These are phyloP conservation scores for Catostylus mosaicus DNA, from an alignment of 30 jellyfish, hydroid and myxozoan species.

Conservation along the genomic window DNA sequence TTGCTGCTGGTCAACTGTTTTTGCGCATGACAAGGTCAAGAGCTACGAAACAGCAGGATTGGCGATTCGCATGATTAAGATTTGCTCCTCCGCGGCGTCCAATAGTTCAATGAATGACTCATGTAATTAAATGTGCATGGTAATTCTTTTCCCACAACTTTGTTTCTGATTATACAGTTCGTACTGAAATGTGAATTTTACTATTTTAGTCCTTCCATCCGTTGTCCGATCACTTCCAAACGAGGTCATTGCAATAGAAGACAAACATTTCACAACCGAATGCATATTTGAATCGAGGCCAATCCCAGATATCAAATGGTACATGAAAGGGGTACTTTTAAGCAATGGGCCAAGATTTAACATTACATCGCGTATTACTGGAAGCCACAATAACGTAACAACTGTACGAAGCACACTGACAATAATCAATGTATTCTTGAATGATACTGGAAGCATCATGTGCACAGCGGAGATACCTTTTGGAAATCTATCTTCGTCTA, in stretches of 20 bases:
- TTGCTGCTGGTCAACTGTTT: too few species aligned
- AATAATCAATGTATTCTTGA: slow-evolving; percentile 19
- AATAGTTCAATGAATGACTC: too few species aligned
- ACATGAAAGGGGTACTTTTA: slow-evolving; percentile 39
- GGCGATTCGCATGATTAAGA: too few species aligned
- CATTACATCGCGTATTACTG: not conserved
- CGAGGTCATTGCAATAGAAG: slow-evolving; percentile 42
- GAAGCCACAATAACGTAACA: slow-evolving; percentile 22
- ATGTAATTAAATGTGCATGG: too few species aligned
- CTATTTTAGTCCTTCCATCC: slow-evolving; percentile 57
- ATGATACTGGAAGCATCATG: slow-evolving; percentile 47
- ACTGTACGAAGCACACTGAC: slow-evolving; percentile 47
- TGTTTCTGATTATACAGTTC: too few species aligned
- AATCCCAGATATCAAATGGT: slow-evolving; percentile 55
- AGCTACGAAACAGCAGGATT: too few species aligned
- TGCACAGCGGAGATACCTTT: slow-evolving; percentile 55
- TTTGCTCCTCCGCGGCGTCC: too few species aligned
- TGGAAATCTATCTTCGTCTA: slow-evolving; percentile 24
- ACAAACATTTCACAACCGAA: slow-evolving; percentile 19
- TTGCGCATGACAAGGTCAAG: too few species aligned
- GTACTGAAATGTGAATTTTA: too few species aligned
- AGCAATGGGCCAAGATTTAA: slow-evolving; percentile 23
- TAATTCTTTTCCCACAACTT: too few species aligned
- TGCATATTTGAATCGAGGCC: slow-evolving; percentile 72
- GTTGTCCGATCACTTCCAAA: slow-evolving; percentile 49